A percentile compares a stretch with the other conserved stretches of the same genome.
phyloP scores from a whole-genome alignment of 2,888 invertebrate species.

The Chirona hameri region DNA sequence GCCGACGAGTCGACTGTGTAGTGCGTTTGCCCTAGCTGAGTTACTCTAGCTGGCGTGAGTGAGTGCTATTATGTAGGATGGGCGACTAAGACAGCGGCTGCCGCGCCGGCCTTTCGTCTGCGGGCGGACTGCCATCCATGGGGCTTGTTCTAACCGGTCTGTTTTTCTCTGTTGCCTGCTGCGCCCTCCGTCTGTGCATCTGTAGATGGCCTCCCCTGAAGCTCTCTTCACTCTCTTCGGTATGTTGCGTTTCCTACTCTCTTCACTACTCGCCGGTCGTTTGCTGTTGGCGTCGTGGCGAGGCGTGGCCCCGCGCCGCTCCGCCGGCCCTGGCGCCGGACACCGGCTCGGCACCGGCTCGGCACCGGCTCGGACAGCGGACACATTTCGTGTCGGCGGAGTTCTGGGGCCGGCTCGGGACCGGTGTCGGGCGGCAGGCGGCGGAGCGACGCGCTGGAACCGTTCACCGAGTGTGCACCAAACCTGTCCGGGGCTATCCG shows the following conservation, averaged over 20 bases:
- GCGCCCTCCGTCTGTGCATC: neutral
- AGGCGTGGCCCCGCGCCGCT: too few relatives aligned
- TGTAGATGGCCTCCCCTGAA: slow-evolving; percentile 99
- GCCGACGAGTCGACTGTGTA: neutral
- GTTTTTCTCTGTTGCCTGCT: neutral
- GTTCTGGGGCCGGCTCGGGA: neutral
- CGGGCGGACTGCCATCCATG: neutral
- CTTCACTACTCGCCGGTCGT: too few relatives aligned
- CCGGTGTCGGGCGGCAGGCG: neutral
- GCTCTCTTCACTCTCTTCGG: slow-evolving; percentile 99
- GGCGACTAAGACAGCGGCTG: neutral
- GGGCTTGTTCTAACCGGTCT: slow-evolving; percentile 1
- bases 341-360: too few relatives aligned
- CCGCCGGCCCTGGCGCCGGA: neutral
- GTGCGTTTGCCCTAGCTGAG: neutral
- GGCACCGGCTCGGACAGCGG: neutral
- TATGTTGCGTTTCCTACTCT: slow-evolving; percentile 65
- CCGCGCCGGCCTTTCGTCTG: too few relatives aligned
- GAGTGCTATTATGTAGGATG: neutral
- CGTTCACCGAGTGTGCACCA: neutral
- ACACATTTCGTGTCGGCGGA: neutral
- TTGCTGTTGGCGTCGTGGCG: neutral
- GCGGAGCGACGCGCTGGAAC: neutral
- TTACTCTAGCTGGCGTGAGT: neutral
- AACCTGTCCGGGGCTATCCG: neutral